A percentile compares a stretch with the other conserved stretches of the same genome.
These are phyloP conservation scores for Pissodes strobi DNA, from an alignment of 1,140 invertebrate species.

Conservation along the genomic window DNA sequence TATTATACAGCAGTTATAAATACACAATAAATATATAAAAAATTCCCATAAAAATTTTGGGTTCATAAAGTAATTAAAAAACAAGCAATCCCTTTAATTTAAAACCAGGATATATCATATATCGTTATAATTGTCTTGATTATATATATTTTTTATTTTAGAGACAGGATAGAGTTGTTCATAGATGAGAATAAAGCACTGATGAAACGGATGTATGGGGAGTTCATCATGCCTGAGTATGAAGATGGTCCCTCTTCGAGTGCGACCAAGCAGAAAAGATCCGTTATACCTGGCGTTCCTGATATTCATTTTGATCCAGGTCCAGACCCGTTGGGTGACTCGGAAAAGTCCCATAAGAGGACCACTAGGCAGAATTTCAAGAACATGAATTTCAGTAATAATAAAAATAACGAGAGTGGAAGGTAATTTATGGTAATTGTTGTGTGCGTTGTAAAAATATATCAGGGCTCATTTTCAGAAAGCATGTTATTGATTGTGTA, in stretches of 20 bases:
- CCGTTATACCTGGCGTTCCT: conserved; percentile 60
- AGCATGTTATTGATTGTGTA: too few species aligned
- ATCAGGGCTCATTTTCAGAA: too few species aligned
- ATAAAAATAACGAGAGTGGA: conserved; percentile 63
- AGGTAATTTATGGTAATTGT: conserved; percentile 53
- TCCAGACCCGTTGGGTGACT: conserved; percentile 45
- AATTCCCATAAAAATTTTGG: too few species aligned
- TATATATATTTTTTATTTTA: conserved; percentile 63
- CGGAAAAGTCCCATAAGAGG: conserved; percentile 55
- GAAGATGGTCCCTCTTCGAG: conserved; percentile 9
- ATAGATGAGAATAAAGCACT: conserved; percentile 93
- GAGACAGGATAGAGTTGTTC: conserved; percentile 85
- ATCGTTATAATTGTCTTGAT: too few species aligned
- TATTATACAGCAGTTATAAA: too few species aligned
- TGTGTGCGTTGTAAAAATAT: too few species aligned
- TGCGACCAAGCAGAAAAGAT: conserved; percentile 58
- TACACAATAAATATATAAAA: too few species aligned
- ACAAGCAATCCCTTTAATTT: too few species aligned
- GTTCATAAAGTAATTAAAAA: too few species aligned
- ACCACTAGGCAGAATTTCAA: conserved; percentile 61
- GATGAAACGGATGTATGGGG: conserved; percentile 90
- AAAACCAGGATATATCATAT: too few species aligned
- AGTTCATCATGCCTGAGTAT: conserved; percentile 71
- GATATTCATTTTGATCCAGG: conserved; percentile 57
- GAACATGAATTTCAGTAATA: conserved; percentile 57